Conservation (phyloP, 2,797 vertebrate species). For the Manis crassicaudata region DNA sequence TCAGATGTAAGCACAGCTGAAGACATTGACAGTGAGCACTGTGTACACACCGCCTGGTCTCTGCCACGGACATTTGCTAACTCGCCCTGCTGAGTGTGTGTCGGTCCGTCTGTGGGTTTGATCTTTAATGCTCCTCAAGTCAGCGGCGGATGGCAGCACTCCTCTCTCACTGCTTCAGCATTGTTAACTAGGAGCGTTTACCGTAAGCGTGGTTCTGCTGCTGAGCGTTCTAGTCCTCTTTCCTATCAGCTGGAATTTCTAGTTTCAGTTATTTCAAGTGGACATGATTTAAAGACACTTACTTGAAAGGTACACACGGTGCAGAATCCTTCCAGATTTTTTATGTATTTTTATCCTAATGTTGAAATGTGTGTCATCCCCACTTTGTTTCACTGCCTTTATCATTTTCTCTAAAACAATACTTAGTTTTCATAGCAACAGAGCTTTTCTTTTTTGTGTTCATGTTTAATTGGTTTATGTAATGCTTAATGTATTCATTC, state of each 20-base stretch:
- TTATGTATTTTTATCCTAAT: background rate
- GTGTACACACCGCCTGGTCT: accelerated
- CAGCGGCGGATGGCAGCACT: background rate
- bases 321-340: background rate
- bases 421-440: background rate
- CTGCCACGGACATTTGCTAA: accelerated
- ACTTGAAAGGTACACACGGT: background rate
- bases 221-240: too few relatives aligned
- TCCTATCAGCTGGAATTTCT: background rate
- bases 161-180: background rate
- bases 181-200: background rate
- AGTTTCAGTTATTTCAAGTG: background rate
- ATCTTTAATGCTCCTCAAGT: background rate
- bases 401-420: background rate
- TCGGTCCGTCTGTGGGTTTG: accelerated
- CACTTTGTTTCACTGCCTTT: background rate
- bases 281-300: background rate
- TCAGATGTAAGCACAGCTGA: background rate
- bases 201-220: background rate
- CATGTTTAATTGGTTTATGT: background rate
- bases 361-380: background rate
- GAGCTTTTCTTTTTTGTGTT: background rate
- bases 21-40: background rate
- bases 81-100: background rate
- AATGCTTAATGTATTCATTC: background rate